Evolutionary conservation across 2,797 vertebrate species (phyloP), one percentile per base, ranked within the genome.

Genomic region (Syndactyla subalaris): DNA sequence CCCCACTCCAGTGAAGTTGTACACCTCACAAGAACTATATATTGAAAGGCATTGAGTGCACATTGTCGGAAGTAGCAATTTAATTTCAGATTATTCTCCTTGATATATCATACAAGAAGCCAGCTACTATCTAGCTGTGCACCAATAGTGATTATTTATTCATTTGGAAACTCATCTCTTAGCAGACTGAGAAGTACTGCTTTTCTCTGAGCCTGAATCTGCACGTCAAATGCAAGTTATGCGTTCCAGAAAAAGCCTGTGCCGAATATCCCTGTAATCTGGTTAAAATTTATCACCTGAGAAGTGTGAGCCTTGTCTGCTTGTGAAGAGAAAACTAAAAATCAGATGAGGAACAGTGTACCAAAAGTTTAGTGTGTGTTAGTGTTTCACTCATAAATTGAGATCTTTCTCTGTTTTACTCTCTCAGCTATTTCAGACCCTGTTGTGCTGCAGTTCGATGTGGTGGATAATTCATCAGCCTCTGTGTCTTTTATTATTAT

Each of bases 141-240:
- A 49, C 20, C 62, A 65, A 39, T 65, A 92, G 90, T 58, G 92
- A 89, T 80, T 96, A 93, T 95, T 97, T 95, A 94, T 96, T 96
- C 51, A 21, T 76, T 88, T 94, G 89, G 68, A 97, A 96, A 97
- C 63, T 38, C 29, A 73, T 87, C 76, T 93, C 43, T 55, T 66
- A 84, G 51, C 79, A 79, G 76, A 52, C 80, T 85, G 79, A 71
- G 84, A 94, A 95, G 80, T 7, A 88, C 65, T 72, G 79, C 67
- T 95, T 93, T 76, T 59, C 87, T 90, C 86, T 19, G 88, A 97
- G 93, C 54, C 80, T 54, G 72, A 91, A 81, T 63, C 79, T 72
- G 51, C 91, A 91, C 80, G 71, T 38, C 92, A 13, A 23, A 12
- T 7, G 5, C 18, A 70, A 62, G 81, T 95, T 70, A 61, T 61